Percentiles rank a stretch among this genome's conserved stretches.
phyloP scores from a whole-genome alignment of 2,888 invertebrate species.

The Rhamnusium bicolor region DNA sequence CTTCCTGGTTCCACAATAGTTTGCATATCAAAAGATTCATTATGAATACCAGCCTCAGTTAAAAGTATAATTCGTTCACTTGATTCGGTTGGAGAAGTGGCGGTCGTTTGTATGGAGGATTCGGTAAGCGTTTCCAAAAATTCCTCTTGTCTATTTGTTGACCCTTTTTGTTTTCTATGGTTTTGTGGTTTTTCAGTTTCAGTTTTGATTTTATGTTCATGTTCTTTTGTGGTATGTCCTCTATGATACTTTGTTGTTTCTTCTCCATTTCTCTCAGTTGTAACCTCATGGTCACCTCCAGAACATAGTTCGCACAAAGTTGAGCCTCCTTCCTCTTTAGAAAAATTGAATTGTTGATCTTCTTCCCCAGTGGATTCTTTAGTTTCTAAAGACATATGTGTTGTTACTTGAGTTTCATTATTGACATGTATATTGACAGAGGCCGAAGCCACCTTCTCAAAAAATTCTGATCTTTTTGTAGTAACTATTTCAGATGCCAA shows the following conservation, averaged over 20 bases:
- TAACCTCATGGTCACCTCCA: neutral
- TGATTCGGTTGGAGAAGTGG: neutral
- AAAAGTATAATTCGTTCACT: neutral
- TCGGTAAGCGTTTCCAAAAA: constrained; percentile 4
- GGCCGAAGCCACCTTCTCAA: constrained; percentile 1
- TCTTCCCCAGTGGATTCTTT: constrained; percentile 28
- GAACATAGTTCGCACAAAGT: constrained; percentile 28
- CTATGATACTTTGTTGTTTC: neutral
- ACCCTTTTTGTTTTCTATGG: neutral
- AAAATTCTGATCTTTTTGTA: neutral
- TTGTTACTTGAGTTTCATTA: constrained; percentile 30
- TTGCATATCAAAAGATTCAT: neutral
- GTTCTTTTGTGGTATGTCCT: neutral
- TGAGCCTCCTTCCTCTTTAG: constrained; percentile 10
- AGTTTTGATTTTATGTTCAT: neutral
- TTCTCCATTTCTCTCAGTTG: neutral
- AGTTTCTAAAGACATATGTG: constrained; percentile 29
- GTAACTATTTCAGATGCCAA: neutral
- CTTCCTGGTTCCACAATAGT: neutral
- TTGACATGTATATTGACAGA: constrained; percentile 28
- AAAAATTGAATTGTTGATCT: constrained; percentile 32
- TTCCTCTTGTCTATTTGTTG: neutral
- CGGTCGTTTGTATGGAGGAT: neutral
- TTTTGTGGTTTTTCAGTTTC: neutral
- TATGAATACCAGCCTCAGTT: neutral